phyloP scores from a whole-genome alignment of 2,113 vertebrate genomes.

The Pleuronectes platessa region DNA sequence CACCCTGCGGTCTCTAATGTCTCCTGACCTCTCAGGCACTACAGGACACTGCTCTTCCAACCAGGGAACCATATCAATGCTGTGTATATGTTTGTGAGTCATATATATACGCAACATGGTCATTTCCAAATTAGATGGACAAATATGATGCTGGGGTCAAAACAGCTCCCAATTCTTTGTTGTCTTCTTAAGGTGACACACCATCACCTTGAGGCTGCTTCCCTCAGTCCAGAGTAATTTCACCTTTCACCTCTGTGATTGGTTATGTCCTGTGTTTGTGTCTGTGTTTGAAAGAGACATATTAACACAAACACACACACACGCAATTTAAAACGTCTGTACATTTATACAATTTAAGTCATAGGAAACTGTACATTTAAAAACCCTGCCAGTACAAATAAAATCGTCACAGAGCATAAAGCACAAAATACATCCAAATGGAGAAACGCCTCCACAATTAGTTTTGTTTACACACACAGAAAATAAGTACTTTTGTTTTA shows the following conservation, averaged over 20 bases:
- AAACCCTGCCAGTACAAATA: slow-evolving; percentile 31
- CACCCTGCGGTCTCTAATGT: not conserved
- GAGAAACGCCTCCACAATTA: not conserved
- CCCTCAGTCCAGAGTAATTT: not conserved
- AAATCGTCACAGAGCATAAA: slow-evolving; percentile 5
- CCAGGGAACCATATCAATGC: no score
- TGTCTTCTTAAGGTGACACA: not conserved
- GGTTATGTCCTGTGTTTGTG: not conserved
- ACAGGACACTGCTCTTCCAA: not conserved
- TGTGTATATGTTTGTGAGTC: no score
- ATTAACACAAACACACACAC: slow-evolving; percentile 20
- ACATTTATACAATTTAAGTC: slow-evolving; percentile 73
- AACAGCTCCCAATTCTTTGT: not conserved
- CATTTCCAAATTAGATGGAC: no score
- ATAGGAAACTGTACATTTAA: slow-evolving; percentile 55
- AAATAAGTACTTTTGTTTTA: slow-evolving; percentile 67
- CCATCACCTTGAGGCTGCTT: not conserved
- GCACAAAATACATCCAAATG: not conserved
- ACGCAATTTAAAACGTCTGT: slow-evolving; percentile 43
- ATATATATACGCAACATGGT: no score
- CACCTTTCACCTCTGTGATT: not conserved
- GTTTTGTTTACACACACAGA: slow-evolving; percentile 24
- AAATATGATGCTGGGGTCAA: not conserved
- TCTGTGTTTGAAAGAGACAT: not conserved
- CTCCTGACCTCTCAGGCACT: not conserved